Evolutionary conservation across 30 jellyfish, hydroid and myxozoan species (phyloP), one percentile per base, ranked within the genome.

Genomic region (Haliclystus octoradiatus): DNA sequence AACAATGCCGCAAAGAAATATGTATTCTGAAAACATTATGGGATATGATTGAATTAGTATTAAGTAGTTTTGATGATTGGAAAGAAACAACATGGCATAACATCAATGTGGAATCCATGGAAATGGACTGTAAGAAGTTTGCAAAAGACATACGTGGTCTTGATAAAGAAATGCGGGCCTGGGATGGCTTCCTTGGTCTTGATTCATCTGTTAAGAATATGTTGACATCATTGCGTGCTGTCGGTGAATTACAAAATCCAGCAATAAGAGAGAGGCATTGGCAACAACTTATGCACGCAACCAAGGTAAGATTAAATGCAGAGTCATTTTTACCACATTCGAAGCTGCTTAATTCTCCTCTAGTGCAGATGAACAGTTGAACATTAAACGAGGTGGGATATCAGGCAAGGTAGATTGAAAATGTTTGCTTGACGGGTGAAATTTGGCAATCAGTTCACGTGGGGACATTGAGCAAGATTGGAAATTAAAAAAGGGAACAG

Each of bases 211-310:
- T 88, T 32, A 81, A 81, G 60, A 88, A 88, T 46, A 88, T 88
- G 95, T 79, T 88, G 65, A 88, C 98, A 26, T 88, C 98, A 4
- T 51, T 88, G 73, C 74, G 98, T 33, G 83, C 98, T 15, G 93
- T 88, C 29, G 95, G 93, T 19, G 98, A 88, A 77, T 63, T 88
- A 47, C 98, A 88, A 70, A 88, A 88, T 53, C 95, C 98, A 0
- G 98, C 98, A 1, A 81, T 88, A 7, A 69, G 98, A 66, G 98
- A 88, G 50, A 66, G 98, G 74, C 98, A 88, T 81, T 88, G 98
- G 98, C 88, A 88, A 62, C 98, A 88, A 75, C 93, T 88, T 31
- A 81, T 81, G 98, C 83, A 80, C 31, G 98, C 98, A 3, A 88
- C 98, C 19, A 82, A 88, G 95, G 98, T 88, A 50, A 9, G 70